Conservation (phyloP, 2,888 invertebrate genomes). For the Agelastica alni region DNA sequence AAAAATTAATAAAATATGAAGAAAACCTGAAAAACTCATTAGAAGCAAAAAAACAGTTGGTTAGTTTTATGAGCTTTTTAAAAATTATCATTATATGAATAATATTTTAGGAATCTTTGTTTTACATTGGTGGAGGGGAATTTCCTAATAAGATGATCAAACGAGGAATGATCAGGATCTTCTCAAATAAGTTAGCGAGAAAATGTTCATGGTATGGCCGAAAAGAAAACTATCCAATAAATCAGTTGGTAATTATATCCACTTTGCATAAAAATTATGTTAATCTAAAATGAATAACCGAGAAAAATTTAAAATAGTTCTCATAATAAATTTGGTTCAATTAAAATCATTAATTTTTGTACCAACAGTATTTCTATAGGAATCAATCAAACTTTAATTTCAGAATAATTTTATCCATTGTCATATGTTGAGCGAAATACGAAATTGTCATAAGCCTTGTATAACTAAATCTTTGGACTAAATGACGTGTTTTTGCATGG, state of each 20-base stretch:
- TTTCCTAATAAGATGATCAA: conserved; percentile 7
- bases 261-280: neutral
- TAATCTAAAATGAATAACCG: too few relatives aligned
- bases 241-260: conserved; percentile 7
- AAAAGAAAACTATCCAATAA: conserved; percentile 6
- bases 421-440: too few relatives aligned
- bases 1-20: conserved; percentile 4
- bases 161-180: conserved; percentile 7
- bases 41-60: conserved; percentile 7
- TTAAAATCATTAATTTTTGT: too few relatives aligned
- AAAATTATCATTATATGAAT: conserved; percentile 10
- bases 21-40: conserved; percentile 8
- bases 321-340: too few relatives aligned
- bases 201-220: conserved; percentile 5
- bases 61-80: conserved; percentile 7
- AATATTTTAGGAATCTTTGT: conserved; percentile 12
- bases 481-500: too few relatives aligned
- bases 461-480: too few relatives aligned
- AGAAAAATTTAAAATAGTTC: too few relatives aligned
- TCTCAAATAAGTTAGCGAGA: conserved; percentile 4
- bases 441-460: too few relatives aligned
- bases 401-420: too few relatives aligned
- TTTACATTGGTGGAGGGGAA: conserved; percentile 12
- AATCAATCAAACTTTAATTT: too few relatives aligned
- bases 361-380: too few relatives aligned